phyloP scores from a whole-genome alignment of 2,113 vertebrate genomes.

The Nothobranchius furzeri region DNA sequence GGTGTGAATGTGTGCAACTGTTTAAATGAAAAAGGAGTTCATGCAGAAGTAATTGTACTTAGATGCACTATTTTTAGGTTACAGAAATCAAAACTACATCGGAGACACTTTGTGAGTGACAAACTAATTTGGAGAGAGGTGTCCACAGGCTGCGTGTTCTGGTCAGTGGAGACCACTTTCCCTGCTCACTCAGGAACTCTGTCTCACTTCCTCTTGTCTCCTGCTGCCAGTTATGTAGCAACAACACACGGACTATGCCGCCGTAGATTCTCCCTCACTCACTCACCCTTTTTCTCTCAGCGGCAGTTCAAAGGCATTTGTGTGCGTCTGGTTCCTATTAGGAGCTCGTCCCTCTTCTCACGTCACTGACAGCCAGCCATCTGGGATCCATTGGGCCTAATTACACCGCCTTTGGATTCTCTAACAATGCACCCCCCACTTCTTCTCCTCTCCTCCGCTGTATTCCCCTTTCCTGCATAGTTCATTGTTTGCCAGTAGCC shows the following conservation, averaged over 20 bases:
- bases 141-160: slow-evolving; percentile 29
- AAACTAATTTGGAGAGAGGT: slow-evolving; percentile 34
- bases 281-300: slow-evolving; percentile 48
- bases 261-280: slow-evolving; percentile 66
- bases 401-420: slow-evolving; percentile 80
- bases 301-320: slow-evolving; percentile 79
- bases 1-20: slow-evolving; percentile 69
- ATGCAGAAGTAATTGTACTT: background rate
- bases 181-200: slow-evolving; percentile 43
- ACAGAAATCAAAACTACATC: background rate
- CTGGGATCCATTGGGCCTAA: slow-evolving; percentile 82
- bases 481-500: slow-evolving; percentile 58
- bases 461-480: slow-evolving; percentile 52
- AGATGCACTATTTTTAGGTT: background rate
- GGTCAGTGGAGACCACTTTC: slow-evolving; percentile 50
- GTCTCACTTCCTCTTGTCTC: slow-evolving; percentile 62
- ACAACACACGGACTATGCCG: slow-evolving; percentile 58
- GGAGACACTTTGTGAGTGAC: slow-evolving; percentile 24
- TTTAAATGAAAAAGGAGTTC: slow-evolving; percentile 25
- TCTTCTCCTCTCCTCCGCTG: slow-evolving; percentile 54
- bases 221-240: slow-evolving; percentile 73
- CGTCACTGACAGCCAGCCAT: slow-evolving; percentile 83
- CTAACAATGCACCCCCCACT: slow-evolving; percentile 75
- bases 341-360: slow-evolving; percentile 82
- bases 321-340: slow-evolving; percentile 80